Percentiles rank a stretch among this genome's conserved stretches.
phyloP scores from a whole-genome alignment of 2,888 invertebrate genomes.

The Tiliacea aurago region DNA sequence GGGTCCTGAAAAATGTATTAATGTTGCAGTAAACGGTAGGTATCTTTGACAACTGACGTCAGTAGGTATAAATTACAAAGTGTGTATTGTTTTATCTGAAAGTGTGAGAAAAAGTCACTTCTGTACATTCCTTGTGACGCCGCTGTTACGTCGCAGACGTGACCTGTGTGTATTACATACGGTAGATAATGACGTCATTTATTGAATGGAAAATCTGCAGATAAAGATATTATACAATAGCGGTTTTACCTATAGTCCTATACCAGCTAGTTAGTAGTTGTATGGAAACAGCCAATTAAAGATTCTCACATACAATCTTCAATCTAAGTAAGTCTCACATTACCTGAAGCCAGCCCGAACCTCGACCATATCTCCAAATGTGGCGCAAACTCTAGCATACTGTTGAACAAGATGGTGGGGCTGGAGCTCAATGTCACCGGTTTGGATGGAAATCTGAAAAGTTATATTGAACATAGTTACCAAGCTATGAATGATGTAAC shows the following conservation, averaged over 20 bases:
- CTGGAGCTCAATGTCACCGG: conserved; percentile 82
- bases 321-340: neutral
- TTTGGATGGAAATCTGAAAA: conserved; percentile 82
- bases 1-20: conserved; percentile 91
- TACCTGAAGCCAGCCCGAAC: conserved; percentile 85
- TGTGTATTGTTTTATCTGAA: conserved; percentile 1
- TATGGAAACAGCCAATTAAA: neutral
- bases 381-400: conserved; percentile 90
- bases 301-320: neutral
- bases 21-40: neutral
- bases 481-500: too few species aligned
- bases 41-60: conserved; percentile 5
- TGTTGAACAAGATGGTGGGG: conserved; percentile 90
- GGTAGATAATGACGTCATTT: too few species aligned
- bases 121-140: neutral
- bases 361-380: conserved; percentile 92
- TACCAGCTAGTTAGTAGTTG: neutral
- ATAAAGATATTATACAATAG: neutral
- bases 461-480: neutral
- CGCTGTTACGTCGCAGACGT: neutral
- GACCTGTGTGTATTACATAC: neutral
- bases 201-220: too few species aligned
- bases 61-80: neutral
- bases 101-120: conserved; percentile 6
- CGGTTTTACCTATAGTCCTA: too few species aligned